Percentiles rank a stretch among this genome's conserved stretches.
Conservation (phyloP, 2,797 vertebrate species). For the Champsocephalus esox region DNA sequence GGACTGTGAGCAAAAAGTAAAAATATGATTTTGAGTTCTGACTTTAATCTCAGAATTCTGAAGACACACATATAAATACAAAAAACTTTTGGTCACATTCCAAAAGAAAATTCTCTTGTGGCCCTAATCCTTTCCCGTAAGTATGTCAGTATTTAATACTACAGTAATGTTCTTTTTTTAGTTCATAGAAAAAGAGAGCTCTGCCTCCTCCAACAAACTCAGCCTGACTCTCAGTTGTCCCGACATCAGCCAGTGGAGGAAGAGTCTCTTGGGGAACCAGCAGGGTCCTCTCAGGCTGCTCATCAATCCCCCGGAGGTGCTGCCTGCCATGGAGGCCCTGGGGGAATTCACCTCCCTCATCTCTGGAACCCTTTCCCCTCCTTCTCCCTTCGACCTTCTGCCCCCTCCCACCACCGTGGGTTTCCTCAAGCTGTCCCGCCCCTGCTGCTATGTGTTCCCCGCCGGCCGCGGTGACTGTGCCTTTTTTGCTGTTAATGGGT, state of each 20-base stretch:
- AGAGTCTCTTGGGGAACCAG: slow-evolving; percentile 78
- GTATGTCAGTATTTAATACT: no score
- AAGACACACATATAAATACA: no score
- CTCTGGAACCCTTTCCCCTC: slow-evolving; percentile 81
- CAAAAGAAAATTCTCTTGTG: no score
- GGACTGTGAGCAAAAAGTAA: no score
- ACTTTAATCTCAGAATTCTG: no score
- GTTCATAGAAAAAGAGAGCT: slow-evolving; percentile 78
- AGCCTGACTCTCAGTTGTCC: slow-evolving; percentile 91
- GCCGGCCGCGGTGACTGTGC: slow-evolving; percentile 93
- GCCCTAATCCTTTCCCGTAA: no score
- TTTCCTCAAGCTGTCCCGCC: slow-evolving; percentile 94
- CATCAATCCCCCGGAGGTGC: slow-evolving; percentile 86
- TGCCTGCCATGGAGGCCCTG: slow-evolving; percentile 90
- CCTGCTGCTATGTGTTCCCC: slow-evolving; percentile 97
- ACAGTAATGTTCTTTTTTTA: slow-evolving; percentile 61
- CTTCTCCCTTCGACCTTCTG: slow-evolving; percentile 92
- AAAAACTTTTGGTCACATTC: no score
- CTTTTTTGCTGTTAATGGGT: slow-evolving; percentile 95
- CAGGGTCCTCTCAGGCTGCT: slow-evolving; percentile 85
- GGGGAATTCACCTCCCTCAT: slow-evolving; percentile 91
- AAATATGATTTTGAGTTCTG: no score
- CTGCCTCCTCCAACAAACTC: slow-evolving; percentile 73
- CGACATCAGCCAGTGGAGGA: slow-evolving; percentile 87
- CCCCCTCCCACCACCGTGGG: slow-evolving; percentile 92